Evolutionary conservation across 2,797 vertebrate species (phyloP), one percentile per base, ranked within the genome.

Genomic region (Fratercula arctica): DNA sequence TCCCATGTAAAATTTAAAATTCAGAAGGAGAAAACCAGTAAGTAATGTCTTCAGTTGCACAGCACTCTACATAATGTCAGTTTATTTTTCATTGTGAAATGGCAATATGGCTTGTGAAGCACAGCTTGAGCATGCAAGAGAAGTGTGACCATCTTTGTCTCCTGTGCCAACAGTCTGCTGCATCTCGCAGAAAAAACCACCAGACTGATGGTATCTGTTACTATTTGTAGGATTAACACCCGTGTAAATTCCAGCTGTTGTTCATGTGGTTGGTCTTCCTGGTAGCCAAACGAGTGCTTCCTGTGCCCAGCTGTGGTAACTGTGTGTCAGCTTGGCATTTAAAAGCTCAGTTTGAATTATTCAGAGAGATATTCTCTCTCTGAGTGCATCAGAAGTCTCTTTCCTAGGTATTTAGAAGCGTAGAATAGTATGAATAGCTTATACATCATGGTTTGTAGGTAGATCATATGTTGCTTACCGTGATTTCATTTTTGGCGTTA

Each of bases 221-320:
- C 45, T 83, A 23, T 85, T 80, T 95, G 77, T 76, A 39, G 48
- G 45, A 79, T 91, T 90, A 96, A 73, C 56, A 54, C 21, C 21
- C 80, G 15, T 85, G 80, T 25, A 85, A 82, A 64, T 91, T 96
- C 87, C 91, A 94, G 94, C 77, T 95, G 91, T 87, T 94, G 70
- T 26, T 85, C 46, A 7, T 60, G 43, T 41, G 25, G 8, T 53
- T 76, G 56, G 35, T 73, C 31, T 61, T 93, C 48, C 39, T 70
- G 16, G 48, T 76, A 57, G 64, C 63, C 56, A 85, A 63, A 39
- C 16, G 50, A 82, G 26, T 24, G 15, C 9, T 87, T 86, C 23
- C 41, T 28, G 8, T 64, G 43, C 37, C 63, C 66, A 72, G 61
- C 19, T 53, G 26, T 26, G 46, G 45, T 24, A 67, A 8, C 23